These are phyloP conservation scores for Sinocyclocheilus maitianheensis DNA, from an alignment of 2,113 vertebrate genomes.

Conservation along the genomic window DNA sequence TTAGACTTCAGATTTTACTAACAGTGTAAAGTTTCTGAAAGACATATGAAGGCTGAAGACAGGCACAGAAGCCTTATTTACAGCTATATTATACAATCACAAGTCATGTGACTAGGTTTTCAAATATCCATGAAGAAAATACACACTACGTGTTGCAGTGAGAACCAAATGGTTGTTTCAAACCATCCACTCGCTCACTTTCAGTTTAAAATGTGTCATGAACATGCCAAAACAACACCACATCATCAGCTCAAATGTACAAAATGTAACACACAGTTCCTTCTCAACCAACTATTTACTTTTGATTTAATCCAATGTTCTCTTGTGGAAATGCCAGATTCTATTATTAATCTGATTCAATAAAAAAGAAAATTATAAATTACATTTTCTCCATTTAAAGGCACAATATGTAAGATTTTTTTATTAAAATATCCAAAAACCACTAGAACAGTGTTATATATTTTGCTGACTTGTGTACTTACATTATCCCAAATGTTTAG, in stretches of 20 bases:
- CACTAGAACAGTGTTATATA: too few relatives aligned
- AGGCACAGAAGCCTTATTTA: not conserved
- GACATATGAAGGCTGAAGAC: not conserved
- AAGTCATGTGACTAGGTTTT: not conserved
- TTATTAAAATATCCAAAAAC: too few relatives aligned
- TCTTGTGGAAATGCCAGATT: not conserved
- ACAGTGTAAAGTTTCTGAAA: not conserved
- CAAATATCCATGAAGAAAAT: not conserved
- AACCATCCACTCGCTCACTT: not conserved
- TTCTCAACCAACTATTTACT: not conserved
- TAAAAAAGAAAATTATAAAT: not conserved
- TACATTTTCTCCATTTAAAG: not conserved
- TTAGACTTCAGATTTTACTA: not conserved
- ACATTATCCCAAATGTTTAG: too few relatives aligned
- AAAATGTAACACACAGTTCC: not conserved
- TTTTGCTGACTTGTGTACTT: too few relatives aligned
- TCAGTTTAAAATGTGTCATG: not conserved
- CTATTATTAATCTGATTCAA: not conserved
- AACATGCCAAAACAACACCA: not conserved
- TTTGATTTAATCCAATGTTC: constrained; percentile 14
- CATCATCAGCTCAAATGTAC: not conserved
- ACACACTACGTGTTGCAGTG: not conserved
- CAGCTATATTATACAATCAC: not conserved
- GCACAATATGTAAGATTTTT: too few relatives aligned
- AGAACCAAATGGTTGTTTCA: not conserved